Evolutionary conservation across 2,797 vertebrate genomes (phyloP), one percentile per base, ranked within the genome.

Genomic region (Megalops cyprinoides): DNA sequence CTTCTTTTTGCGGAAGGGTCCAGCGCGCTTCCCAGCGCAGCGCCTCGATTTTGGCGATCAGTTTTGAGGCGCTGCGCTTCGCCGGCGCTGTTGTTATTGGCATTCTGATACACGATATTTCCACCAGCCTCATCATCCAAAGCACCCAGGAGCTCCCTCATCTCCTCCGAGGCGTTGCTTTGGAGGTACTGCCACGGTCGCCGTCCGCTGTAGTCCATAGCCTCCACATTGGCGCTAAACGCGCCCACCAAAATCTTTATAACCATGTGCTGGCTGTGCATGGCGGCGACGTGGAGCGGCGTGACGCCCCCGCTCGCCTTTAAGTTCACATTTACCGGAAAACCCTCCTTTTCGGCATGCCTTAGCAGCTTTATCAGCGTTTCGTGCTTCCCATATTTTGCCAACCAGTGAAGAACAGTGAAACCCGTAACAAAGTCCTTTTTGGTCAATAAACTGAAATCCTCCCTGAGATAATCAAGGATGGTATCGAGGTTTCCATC

Each of bases 161-260:
- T 94, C 82, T 95, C 95, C 53, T 0, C 76, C 25, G 97, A 89
- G 23, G 95, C 90, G 53, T 91, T 86, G 51, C 88, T 86, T 51
- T 48, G 69, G 82, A 99, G 91, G 79, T 98, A 99, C 87, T 98
- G 96, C 96, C 96, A 99, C 8, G 98, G 92, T 79, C 96, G 95
- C 82, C 79, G 95, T 0, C 98, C 98, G 0, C 82, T 96, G 90
- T 98, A 91, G 87, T 99, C 98, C 85, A 98, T 96, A 28, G 87
- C 86, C 25, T 94, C 94, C 4, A 95, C 87, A 84, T 95, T 90
- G 0, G 97, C 98, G 0, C 94, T 89, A 0, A 96, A 96, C 1
- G 98, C 97, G 1, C 98, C 98, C 23, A 99, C 97, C 85, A 99
- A 90, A 81, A 98, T 91, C 77, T 99, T 99, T 76, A 98, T 84